Conservation (phyloP, 1,140 invertebrate species). For the Zaprionus lachaisei region DNA sequence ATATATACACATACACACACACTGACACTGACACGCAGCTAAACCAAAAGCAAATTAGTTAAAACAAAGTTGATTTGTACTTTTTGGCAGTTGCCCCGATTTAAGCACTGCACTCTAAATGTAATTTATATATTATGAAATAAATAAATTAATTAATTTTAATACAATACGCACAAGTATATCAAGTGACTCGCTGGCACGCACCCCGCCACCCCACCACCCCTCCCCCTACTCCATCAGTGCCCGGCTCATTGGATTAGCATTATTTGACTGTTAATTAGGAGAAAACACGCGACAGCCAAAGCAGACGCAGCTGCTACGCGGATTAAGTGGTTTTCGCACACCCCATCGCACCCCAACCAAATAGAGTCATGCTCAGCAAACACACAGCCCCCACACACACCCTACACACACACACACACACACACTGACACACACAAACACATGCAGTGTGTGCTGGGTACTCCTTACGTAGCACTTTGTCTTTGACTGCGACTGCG, state of each 20-base stretch:
- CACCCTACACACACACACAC: conserved; percentile 8
- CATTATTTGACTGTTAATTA: conserved; percentile 75
- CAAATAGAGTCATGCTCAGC: conserved; percentile 48
- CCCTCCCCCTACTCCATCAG: not conserved
- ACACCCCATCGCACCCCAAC: conserved; percentile 5
- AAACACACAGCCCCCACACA: not conserved
- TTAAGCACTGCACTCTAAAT: conserved; percentile 63
- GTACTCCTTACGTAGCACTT: conserved; percentile 41
- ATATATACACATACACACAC: conserved; percentile 6
- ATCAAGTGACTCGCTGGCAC: conserved; percentile 52
- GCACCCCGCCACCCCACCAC: not conserved
- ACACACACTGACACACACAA: conserved; percentile 15
- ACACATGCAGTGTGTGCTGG: not conserved
- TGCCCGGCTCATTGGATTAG: conserved; percentile 47
- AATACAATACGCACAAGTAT: conserved; percentile 57
- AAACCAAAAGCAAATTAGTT: conserved; percentile 71
- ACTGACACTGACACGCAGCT: conserved; percentile 16
- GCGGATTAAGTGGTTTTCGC: conserved; percentile 62
- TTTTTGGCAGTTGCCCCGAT: conserved; percentile 45
- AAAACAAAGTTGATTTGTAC: conserved; percentile 67
- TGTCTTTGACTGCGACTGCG: conserved; percentile 29
- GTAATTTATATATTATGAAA: conserved; percentile 83
- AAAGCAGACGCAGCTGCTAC: conserved; percentile 49
- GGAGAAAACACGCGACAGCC: conserved; percentile 40
- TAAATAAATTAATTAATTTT: conserved; percentile 83